Evolutionary conservation across 2,797 vertebrate species (phyloP).

Genomic region (Echiichthys vipera): DNA sequence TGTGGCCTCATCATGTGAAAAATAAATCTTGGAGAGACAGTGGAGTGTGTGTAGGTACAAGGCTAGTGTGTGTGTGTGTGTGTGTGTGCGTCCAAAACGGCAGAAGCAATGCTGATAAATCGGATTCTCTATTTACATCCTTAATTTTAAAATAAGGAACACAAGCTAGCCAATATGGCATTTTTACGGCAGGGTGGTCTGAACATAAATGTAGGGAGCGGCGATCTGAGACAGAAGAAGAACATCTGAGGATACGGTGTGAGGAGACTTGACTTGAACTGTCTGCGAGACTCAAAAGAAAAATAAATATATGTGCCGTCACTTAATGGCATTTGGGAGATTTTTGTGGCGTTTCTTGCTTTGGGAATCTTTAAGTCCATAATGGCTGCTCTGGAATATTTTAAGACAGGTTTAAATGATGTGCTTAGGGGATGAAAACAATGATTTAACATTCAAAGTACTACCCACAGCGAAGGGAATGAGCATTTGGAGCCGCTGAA

Average conservation of each 20-base stretch:
- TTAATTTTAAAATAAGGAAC: conserved; percentile 81
- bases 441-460: conserved; percentile 74
- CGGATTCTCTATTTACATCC: conserved; percentile 72
- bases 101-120: conserved; percentile 47
- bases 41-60: conserved; percentile 38
- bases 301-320: conserved; percentile 14
- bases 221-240: conserved; percentile 8
- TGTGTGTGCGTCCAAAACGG: conserved; percentile 13
- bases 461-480: conserved; percentile 63
- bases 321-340: conserved; percentile 61
- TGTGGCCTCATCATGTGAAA: conserved; percentile 76
- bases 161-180: conserved; percentile 69
- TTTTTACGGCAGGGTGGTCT: conserved; percentile 63
- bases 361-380: conserved; percentile 73
- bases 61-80: conserved; percentile 26
- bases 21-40: conserved; percentile 40
- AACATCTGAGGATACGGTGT: neutral
- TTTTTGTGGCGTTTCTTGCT: conserved; percentile 66
- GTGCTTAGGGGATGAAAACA: conserved; percentile 76
- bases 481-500: conserved; percentile 61
- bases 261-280: conserved; percentile 35
- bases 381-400: conserved; percentile 76
- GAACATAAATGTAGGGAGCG: conserved; percentile 60
- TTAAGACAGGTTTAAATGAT: conserved; percentile 77
- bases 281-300: conserved; percentile 3